Conservation (phyloP, 2,888 invertebrate genomes). For the Cacoxenus indagator region DNA sequence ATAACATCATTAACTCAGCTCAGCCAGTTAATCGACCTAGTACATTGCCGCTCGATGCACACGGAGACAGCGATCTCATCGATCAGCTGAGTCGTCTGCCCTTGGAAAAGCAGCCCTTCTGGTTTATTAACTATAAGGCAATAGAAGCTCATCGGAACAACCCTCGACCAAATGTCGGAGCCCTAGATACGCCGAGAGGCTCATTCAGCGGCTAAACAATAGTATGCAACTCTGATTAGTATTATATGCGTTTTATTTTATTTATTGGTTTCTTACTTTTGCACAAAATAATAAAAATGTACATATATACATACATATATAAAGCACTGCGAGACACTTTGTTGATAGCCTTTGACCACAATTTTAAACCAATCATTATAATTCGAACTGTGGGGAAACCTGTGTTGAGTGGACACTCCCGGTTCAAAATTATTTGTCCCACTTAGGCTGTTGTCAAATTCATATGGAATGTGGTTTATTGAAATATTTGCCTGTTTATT, state of each 20-base stretch:
- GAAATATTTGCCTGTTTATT: too few relatives aligned
- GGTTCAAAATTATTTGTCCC: too few relatives aligned
- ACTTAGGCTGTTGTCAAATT: too few relatives aligned
- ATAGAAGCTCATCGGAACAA: constrained; percentile 74
- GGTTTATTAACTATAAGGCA: constrained; percentile 79
- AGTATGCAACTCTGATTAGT: neutral
- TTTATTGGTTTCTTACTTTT: neutral
- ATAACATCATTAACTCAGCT: neutral
- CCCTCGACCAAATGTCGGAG: constrained; percentile 46
- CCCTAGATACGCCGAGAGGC: constrained; percentile 48
- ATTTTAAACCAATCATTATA: neutral
- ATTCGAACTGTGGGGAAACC: neutral
- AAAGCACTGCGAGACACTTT: neutral
- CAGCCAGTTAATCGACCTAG: neutral
- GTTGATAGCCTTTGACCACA: neutral
- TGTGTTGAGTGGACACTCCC: too few relatives aligned
- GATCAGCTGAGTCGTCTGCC: constrained; percentile 78
- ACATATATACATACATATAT: neutral
- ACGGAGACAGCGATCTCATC: constrained; percentile 76
- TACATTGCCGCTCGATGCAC: constrained; percentile 76
- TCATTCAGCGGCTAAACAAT: constrained; percentile 49
- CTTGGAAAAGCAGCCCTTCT: constrained; percentile 79
- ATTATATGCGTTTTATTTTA: neutral
- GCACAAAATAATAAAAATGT: neutral
- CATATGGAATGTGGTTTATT: too few relatives aligned